A percentile compares a stretch with the other conserved stretches of the same genome.
phyloP scores from a whole-genome alignment of 2,888 invertebrate species.

The Meliscaeva auricollis region DNA sequence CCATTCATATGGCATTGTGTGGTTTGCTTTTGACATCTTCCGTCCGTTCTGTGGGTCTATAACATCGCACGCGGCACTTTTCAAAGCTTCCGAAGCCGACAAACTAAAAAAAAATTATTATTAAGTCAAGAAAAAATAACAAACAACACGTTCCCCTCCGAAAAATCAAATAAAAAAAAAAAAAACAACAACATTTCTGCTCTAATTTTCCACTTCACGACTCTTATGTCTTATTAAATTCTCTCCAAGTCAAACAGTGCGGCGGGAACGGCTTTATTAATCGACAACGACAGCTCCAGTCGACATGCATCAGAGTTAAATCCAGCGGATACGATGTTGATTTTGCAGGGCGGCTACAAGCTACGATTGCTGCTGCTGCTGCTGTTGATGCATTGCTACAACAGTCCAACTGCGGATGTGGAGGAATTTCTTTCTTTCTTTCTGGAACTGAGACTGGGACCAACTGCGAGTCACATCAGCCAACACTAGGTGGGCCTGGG shows the following conservation, averaged over 20 bases:
- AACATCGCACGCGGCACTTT: slow-evolving; percentile 47
- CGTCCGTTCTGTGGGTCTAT: slow-evolving; percentile 17
- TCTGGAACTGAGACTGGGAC: no score
- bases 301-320: slow-evolving; percentile 65
- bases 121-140: slow-evolving; percentile 23
- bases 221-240: slow-evolving; percentile 76
- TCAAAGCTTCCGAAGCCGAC: slow-evolving; percentile 58
- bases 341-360: slow-evolving; percentile 25
- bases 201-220: slow-evolving; percentile 76
- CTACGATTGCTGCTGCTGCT: no score
- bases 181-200: slow-evolving; percentile 57
- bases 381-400: not conserved
- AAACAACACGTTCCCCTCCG: slow-evolving; percentile 59
- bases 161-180: slow-evolving; percentile 3
- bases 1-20: slow-evolving; percentile 40
- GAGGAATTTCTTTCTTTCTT: slow-evolving; percentile 33
- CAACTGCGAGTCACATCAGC: not conserved
- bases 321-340: slow-evolving; percentile 43
- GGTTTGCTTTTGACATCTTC: slow-evolving; percentile 36
- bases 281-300: slow-evolving; percentile 74
- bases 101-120: slow-evolving; percentile 33
- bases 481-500: slow-evolving; percentile 57
- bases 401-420: slow-evolving; percentile 11
- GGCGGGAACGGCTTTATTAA: slow-evolving; percentile 73
- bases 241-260: slow-evolving; percentile 53